A percentile compares a stretch with the other conserved stretches of the same genome.
Evolutionary conservation across 2,797 vertebrate species (phyloP).

Genomic region (Macrochelys suwanniensis): DNA sequence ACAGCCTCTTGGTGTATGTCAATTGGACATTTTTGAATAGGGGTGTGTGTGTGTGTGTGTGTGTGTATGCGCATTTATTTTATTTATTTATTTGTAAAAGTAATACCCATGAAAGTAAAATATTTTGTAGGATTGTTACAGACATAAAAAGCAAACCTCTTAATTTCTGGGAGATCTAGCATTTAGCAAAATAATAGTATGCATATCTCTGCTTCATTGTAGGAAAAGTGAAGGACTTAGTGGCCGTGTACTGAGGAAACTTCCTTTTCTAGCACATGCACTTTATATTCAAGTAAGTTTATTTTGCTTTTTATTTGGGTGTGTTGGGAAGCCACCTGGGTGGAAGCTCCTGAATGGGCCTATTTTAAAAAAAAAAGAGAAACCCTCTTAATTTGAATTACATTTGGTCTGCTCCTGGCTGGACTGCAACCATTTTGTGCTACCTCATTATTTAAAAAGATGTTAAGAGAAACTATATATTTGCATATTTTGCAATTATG

Average conservation of each 20-base stretch:
- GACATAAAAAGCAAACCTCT: background rate
- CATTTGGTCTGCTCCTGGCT: background rate
- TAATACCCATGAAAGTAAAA: background rate
- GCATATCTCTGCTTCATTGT: constrained; percentile 43
- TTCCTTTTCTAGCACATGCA: constrained; percentile 96
- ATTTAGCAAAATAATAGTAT: background rate
- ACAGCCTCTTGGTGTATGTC: too few species aligned
- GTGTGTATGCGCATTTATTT: too few species aligned
- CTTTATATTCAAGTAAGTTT: constrained; percentile 90
- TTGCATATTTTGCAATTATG: background rate
- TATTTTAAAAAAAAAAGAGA: background rate
- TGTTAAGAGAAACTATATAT: background rate
- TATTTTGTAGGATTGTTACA: background rate
- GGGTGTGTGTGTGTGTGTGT: background rate
- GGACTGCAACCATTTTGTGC: background rate
- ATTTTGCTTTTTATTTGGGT: background rate
- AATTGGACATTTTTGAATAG: too few species aligned
- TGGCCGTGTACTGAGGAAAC: constrained; percentile 92
- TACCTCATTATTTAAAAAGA: background rate
- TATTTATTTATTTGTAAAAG: background rate
- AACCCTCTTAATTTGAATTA: background rate
- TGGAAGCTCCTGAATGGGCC: background rate
- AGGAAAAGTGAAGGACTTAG: constrained; percentile 96
- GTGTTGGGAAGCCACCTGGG: background rate
- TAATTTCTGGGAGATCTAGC: background rate